phyloP scores from a whole-genome alignment of 1,140 invertebrate genomes.

The Nasonia giraulti region DNA sequence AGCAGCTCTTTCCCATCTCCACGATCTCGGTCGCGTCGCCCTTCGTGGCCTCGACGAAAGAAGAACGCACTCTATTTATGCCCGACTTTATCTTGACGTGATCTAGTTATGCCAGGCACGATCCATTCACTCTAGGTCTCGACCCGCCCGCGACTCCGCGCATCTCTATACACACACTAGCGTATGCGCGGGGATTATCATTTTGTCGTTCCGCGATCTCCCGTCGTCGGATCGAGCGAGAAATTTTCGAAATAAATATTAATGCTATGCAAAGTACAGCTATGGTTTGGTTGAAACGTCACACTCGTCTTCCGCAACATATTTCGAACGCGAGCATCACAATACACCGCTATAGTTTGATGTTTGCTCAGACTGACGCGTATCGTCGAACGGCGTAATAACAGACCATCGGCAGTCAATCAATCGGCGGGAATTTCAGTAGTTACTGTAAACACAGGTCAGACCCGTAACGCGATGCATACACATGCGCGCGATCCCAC shows the following conservation, averaged over 20 bases:
- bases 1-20: not conserved
- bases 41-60: constrained; percentile 37
- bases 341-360: too few relatives aligned
- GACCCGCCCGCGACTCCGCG: not conserved
- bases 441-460: not conserved
- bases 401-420: not conserved
- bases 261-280: too few relatives aligned
- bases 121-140: constrained; percentile 52
- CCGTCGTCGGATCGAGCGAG: not conserved
- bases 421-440: not conserved
- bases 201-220: not conserved
- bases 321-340: too few relatives aligned
- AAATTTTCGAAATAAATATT: not conserved
- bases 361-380: not conserved
- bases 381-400: not conserved
- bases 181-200: not conserved
- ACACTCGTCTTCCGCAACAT: too few relatives aligned
- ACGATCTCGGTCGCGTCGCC: not conserved
- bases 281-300: too few relatives aligned
- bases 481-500: not conserved
- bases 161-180: not conserved
- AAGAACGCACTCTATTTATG: constrained; percentile 62
- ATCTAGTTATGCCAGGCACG: constrained; percentile 72
- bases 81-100: constrained; percentile 67
- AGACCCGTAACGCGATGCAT: not conserved